Percentiles rank a stretch among this genome's conserved stretches.
phyloP scores from a whole-genome alignment of 2,888 invertebrate genomes.

The Meteorus cinctellus region DNA sequence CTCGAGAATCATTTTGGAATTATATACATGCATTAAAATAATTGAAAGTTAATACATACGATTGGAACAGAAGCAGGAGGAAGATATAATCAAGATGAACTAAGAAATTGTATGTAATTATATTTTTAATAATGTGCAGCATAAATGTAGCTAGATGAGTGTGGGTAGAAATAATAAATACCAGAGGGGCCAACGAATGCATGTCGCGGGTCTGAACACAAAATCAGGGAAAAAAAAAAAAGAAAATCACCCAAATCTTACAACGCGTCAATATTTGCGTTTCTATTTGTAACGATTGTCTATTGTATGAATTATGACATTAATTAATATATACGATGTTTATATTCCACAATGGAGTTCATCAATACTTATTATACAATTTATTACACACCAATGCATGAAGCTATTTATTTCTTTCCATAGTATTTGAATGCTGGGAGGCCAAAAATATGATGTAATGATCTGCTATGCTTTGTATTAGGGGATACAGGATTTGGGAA shows the following conservation, averaged over 20 bases:
- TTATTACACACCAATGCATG: neutral
- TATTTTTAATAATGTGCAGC: neutral
- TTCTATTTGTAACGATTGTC: constrained; percentile 59
- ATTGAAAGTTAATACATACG: neutral
- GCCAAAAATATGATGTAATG: neutral
- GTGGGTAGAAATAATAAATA: neutral
- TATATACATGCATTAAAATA: neutral
- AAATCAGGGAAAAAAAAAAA: neutral
- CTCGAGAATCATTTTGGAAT: neutral
- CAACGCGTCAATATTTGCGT: constrained; percentile 40
- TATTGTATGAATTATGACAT: constrained; percentile 61
- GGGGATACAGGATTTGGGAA: neutral
- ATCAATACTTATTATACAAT: neutral
- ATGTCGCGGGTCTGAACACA: neutral
- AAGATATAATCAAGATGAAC: neutral
- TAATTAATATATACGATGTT: constrained; percentile 60
- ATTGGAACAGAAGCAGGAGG: neutral
- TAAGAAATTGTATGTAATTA: neutral
- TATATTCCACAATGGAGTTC: constrained; percentile 50
- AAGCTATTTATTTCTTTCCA: neutral
- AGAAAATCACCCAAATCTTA: neutral
- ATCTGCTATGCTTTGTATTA: neutral
- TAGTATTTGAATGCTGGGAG: neutral
- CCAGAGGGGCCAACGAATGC: constrained; percentile 3
- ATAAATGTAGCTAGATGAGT: neutral